Evolutionary conservation across 2,797 vertebrate genomes (phyloP).

Genomic region (Pipistrellus nathusii): DNA sequence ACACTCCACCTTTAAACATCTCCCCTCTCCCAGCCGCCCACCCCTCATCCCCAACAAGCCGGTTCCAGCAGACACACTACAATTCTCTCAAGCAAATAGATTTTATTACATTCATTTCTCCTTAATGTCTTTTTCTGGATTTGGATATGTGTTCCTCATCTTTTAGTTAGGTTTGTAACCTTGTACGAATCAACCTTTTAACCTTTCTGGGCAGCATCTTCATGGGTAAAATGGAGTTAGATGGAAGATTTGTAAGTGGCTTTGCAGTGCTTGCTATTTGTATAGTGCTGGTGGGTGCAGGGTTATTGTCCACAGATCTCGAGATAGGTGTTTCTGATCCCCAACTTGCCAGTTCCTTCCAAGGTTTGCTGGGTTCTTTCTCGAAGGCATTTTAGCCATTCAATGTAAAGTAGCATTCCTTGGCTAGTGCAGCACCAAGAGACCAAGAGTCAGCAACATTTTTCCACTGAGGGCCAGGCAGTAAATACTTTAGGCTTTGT

Average conservation of each 20-base stretch:
- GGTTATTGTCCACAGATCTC: not conserved
- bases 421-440: not conserved
- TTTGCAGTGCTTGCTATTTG: not conserved
- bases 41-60: not conserved
- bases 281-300: not conserved
- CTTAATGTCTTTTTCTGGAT: not conserved
- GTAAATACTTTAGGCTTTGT: not conserved
- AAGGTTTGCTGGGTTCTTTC: not conserved
- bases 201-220: not conserved
- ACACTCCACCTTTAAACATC: not conserved
- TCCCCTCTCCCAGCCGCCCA: too few relatives aligned
- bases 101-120: conserved; percentile 15
- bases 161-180: not conserved
- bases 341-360: not conserved
- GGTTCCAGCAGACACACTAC: not conserved
- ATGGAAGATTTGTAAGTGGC: not conserved
- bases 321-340: not conserved
- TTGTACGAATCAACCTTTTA: not conserved
- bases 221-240: not conserved
- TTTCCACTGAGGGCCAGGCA: not conserved
- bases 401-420: conserved; percentile 16
- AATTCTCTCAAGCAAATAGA: not conserved
- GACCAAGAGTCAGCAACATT: not conserved
- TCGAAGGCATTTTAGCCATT: conserved; percentile 22
- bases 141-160: not conserved